A percentile compares a stretch with the other conserved stretches of the same genome.
phyloP scores from a whole-genome alignment of 2,113 vertebrate genomes.

The Hydropotes inermis region DNA sequence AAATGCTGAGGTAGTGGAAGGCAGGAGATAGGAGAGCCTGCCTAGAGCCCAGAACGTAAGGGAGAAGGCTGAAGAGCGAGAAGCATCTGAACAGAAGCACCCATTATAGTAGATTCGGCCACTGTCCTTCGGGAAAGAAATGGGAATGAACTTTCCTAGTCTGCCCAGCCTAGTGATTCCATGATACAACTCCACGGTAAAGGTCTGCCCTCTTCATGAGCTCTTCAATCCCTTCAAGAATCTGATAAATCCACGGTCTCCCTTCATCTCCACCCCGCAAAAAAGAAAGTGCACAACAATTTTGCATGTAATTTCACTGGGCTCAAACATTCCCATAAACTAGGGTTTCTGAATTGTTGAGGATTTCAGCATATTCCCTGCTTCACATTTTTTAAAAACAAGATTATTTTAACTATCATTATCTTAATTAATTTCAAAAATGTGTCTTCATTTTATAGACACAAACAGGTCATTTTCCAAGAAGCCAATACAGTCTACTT shows the following conservation, averaged over 20 bases:
- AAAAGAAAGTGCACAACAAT: not conserved
- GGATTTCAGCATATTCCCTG: not conserved
- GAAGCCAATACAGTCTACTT: too few species aligned
- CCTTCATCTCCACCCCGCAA: not conserved
- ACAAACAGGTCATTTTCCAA: not conserved
- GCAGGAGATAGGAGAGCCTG: not conserved
- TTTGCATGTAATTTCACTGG: not conserved
- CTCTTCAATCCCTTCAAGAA: not conserved
- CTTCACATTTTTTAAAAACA: not conserved
- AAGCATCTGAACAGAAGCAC: not conserved
- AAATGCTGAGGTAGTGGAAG: not conserved
- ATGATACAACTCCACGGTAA: not conserved
- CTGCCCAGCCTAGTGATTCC: not conserved
- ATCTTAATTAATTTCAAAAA: not conserved
- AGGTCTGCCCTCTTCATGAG: not conserved
- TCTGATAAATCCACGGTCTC: not conserved
- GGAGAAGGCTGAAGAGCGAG: not conserved
- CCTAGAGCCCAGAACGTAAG: rapidly evolving
- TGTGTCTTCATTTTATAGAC: not conserved
- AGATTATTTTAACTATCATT: not conserved
- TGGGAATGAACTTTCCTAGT: not conserved
- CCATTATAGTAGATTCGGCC: rapidly evolving
- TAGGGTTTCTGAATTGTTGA: not conserved
- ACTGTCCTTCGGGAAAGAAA: not conserved
- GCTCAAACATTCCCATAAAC: not conserved